Base-by-base conservation (phyloP, 2,888 invertebrate species). In the Chrysomela aeneicollis region DNA sequence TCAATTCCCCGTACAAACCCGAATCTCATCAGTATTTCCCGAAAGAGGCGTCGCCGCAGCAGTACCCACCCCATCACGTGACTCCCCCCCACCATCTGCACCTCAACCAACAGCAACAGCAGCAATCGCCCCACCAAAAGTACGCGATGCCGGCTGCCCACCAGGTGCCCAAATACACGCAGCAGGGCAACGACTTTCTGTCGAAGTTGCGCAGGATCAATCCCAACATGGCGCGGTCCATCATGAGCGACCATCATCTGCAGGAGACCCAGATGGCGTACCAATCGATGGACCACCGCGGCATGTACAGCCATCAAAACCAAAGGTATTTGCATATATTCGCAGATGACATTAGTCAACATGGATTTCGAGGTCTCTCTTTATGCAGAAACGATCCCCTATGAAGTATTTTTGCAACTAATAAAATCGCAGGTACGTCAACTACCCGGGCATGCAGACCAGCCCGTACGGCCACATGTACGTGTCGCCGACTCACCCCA, bases 161-260 rank as follows among this genome's bases (percentile, higher is more conserved):
- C 10, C 74, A 72, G 52, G 62, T 70, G 30, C 64, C 71, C 3
- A 75, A 74, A 57, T 74, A 69, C 59, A 70, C 71, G 1, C 69
- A 71, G 0, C 78, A 79, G 26, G 57, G 30, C 10, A 81, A 80
- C 63, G 75, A 79, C 50, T 79, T 79, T 61, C 67, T 81, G 37
- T 76, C 79, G 8, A 77, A 78, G 61, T 71, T 82, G 60, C 79
- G 78, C 47, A 73, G 78, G 55, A 77, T 82, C 50, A 74, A 80
- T 53, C 81, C 82, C 1, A 69, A 73, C 32, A 79, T 81, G 77
- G 80, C 82, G 2, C 72, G 80, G 35, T 78, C 78, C 17, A 80
- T 82, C 17, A 79, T 81, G 64, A 76, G 74, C 66, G 81, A 82
- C 19, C 80, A 80, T 68, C 78, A 79, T 65, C 66, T 80, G 30